Base-by-base conservation (phyloP, 2,888 invertebrate genomes). In the Willowsia nigromaculata region DNA sequence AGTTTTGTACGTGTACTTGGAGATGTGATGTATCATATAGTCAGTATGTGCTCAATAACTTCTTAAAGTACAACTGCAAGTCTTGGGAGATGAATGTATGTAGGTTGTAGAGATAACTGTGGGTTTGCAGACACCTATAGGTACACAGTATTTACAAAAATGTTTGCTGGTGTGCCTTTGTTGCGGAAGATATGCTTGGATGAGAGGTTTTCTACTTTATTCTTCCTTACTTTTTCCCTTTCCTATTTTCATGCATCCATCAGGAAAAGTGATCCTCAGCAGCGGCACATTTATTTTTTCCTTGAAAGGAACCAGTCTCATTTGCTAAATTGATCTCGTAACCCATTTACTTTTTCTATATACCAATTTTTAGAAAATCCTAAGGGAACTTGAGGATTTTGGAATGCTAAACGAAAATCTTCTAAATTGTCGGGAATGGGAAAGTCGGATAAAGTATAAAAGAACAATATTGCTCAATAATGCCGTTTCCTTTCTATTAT, bases 291-390 rank as follows among this genome's bases (percentile, higher is more conserved):
- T 37, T 37, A 33, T 56, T 78, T 50, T n/a, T 33, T 18, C 33
- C 22, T 50, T 62, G 50, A 82, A 76, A 50, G 86, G 30, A 86
- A 82, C 59, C 84, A 86, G 78, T 83, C 83, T 86, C 90, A 90
- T 90, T 90, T 90, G 65, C 87, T 83, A 90, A 90, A 90, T 90
- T 90, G 90, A 87, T 86, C 86, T 78, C 82, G 87, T 83, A 90
- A 84, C 88, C 88, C 88, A 84, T 88, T 88, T 88, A 84, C 87
- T 74, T 82, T 87, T 80, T 81, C 43, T 47, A n/a, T 43, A 15
- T 47, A 30, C 65, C 65, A 40, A 53, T 86, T 37, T 68, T 88
- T 83, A 27, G 62, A 81, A 76, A 83, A n/a, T 47, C 71, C 76
- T 11, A 15, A 11, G 53, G 59, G 56, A 83, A 71, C 22, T 84